Evolutionary conservation across 2,797 vertebrate genomes (phyloP).

Genomic region (Sphenodon punctatus): DNA sequence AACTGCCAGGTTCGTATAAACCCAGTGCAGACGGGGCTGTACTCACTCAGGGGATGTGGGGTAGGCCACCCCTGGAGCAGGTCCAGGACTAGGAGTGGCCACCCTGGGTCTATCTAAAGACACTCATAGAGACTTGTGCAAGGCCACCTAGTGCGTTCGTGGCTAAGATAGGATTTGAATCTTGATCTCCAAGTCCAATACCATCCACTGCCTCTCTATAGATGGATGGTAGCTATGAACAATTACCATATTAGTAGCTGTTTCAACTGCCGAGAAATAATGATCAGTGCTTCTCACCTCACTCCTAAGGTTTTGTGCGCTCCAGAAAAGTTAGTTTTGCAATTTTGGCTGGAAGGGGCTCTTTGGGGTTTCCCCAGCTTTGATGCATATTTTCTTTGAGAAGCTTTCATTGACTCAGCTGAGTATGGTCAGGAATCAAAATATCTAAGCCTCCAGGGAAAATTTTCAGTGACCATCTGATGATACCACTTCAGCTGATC

Average conservation of each 20-base stretch:
- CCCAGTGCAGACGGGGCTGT: too few relatives aligned
- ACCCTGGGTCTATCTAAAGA: too few relatives aligned
- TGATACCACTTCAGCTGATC: slow-evolving; percentile 13
- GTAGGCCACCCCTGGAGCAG: too few relatives aligned
- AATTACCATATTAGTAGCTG: too few relatives aligned
- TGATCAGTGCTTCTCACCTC: background rate
- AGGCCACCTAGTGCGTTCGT: background rate
- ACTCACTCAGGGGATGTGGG: too few relatives aligned
- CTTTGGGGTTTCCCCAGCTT: slow-evolving; percentile 19
- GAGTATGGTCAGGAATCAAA: background rate
- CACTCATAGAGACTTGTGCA: too few relatives aligned
- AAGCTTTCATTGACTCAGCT: slow-evolving; percentile 30
- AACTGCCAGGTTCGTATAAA: too few relatives aligned
- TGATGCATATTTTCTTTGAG: background rate
- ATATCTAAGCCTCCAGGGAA: slow-evolving; percentile 3
- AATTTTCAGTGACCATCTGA: slow-evolving; percentile 38
- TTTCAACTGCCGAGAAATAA: too few relatives aligned
- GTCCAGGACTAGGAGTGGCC: too few relatives aligned
- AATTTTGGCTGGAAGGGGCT: background rate
- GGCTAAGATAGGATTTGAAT: background rate
- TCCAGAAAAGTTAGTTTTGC: background rate
- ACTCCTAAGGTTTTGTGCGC: background rate
- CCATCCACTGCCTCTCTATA: background rate
- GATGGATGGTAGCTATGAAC: too few relatives aligned
- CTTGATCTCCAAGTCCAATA: background rate